A percentile compares a stretch with the other conserved stretches of the same genome.
phyloP scores from a whole-genome alignment of 2,113 vertebrate species.

The Microtus richardsoni region DNA sequence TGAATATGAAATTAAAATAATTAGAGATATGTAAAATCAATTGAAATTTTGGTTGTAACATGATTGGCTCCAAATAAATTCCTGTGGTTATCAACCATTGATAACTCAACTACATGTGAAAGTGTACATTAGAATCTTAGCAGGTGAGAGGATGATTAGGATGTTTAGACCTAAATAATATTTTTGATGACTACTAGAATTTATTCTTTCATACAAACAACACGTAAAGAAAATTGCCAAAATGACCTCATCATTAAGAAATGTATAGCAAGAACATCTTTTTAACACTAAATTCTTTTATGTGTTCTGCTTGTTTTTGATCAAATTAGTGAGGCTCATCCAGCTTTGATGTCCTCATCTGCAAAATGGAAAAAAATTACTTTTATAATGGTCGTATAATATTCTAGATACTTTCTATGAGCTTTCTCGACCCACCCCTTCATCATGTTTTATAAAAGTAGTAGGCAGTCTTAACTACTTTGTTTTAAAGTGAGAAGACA shows the following conservation, averaged over 20 bases:
- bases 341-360: background rate
- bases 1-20: background rate
- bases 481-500: background rate
- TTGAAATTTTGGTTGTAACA: background rate
- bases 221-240: background rate
- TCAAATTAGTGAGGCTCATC: background rate
- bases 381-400: background rate
- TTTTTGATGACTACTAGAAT: background rate
- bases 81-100: background rate
- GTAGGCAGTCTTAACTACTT: background rate
- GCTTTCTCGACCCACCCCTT: background rate
- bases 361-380: background rate
- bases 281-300: background rate
- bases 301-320: background rate
- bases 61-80: background rate
- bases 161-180: slow-evolving; percentile 22
- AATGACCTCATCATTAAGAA: background rate
- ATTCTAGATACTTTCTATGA: background rate
- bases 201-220: background rate
- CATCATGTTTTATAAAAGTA: background rate
- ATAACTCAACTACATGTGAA: background rate
- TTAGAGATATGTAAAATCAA: background rate
- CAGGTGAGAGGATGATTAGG: background rate
- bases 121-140: background rate
- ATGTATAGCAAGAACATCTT: background rate